Evolutionary conservation across 2,888 invertebrate species (phyloP).

Genomic region (Caenorhabditis afra): DNA sequence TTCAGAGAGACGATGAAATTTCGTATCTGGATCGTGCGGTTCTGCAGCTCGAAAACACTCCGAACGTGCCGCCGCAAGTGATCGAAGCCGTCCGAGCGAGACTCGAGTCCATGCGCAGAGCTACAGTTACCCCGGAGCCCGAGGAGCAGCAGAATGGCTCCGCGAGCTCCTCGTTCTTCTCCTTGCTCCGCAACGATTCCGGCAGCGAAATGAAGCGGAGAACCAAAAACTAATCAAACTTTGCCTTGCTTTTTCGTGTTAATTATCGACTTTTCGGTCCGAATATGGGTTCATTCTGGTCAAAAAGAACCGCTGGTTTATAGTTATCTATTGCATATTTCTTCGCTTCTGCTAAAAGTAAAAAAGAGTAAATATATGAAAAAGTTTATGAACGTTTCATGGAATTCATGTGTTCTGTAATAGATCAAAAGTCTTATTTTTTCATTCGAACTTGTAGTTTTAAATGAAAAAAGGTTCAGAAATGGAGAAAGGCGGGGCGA

Average conservation of each 20-base stretch:
- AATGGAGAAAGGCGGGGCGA: constrained; percentile 19
- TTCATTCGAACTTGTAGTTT: background rate
- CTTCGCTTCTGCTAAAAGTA: background rate
- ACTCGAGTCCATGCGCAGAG: constrained; percentile 43
- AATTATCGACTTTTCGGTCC: constrained; percentile 4
- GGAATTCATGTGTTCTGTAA: background rate
- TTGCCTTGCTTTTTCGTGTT: background rate
- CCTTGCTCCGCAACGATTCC: constrained; percentile 10
- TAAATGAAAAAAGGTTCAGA: constrained; percentile 18
- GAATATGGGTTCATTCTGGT: constrained; percentile 48
- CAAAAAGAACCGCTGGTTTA: constrained; percentile 37
- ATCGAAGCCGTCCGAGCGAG: constrained; percentile 28
- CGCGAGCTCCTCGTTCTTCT: constrained; percentile 19
- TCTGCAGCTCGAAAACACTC: constrained; percentile 52
- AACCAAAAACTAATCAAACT: constrained; percentile 23
- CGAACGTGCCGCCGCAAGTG: constrained; percentile 43
- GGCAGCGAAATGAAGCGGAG: constrained; percentile 48
- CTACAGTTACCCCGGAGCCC: constrained; percentile 48
- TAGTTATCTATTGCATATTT: constrained; percentile 48
- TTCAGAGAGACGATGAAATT: constrained; percentile 68
- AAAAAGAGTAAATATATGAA: constrained; percentile 9
- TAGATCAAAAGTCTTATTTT: constrained; percentile 1
- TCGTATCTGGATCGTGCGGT: constrained; percentile 51
- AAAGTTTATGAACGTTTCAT: background rate
- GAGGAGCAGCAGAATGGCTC: constrained; percentile 7